Conservation (phyloP, 2,888 invertebrate species). For the Napeogenes inachia region DNA sequence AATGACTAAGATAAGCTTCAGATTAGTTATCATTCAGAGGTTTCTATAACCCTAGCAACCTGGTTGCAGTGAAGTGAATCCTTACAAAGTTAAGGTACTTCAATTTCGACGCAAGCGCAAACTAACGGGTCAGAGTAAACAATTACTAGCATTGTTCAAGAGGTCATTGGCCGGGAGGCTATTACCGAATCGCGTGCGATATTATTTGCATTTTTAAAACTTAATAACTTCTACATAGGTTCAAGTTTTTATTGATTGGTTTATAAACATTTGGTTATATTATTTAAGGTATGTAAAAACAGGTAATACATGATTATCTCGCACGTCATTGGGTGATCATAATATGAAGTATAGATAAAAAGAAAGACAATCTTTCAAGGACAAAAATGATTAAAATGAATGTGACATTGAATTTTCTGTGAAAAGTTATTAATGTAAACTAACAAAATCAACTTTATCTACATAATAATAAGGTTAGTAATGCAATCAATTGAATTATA, state of each 20-base stretch:
- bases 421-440: not conserved
- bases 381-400: not conserved
- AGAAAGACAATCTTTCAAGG: slow-evolving; percentile 3
- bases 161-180: slow-evolving; percentile 49
- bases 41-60: not conserved
- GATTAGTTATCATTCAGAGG: too few relatives aligned
- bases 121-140: slow-evolving; percentile 58
- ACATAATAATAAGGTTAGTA: slow-evolving; percentile 1
- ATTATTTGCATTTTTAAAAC: slow-evolving; percentile 15
- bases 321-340: not conserved
- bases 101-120: slow-evolving; percentile 31
- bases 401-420: slow-evolving; percentile 3
- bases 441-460: not conserved
- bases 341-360: not conserved
- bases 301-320: not conserved
- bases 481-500: not conserved
- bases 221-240: not conserved
- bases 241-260: not conserved
- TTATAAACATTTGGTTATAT: not conserved
- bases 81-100: not conserved
- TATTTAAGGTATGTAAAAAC: not conserved
- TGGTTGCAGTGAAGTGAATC: not conserved
- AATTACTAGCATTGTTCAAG: slow-evolving; percentile 64
- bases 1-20: not conserved
- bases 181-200: slow-evolving; percentile 17